Percentiles rank a stretch among this genome's conserved stretches.
Evolutionary conservation across 2,888 invertebrate species (phyloP).

Genomic region (Anarsia innoxiella): DNA sequence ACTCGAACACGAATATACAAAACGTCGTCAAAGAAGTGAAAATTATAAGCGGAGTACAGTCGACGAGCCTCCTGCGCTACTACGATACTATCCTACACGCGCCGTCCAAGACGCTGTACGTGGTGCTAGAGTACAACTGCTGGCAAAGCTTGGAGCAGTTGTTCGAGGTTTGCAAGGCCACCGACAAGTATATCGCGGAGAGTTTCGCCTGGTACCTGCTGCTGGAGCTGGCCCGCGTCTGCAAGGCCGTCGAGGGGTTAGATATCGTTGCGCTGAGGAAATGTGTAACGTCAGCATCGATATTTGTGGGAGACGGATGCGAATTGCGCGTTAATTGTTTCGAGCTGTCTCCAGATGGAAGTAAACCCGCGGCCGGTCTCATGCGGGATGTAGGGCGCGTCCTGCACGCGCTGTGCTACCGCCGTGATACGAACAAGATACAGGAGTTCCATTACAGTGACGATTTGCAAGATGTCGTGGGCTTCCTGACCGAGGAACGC

Average conservation of each 20-base stretch:
- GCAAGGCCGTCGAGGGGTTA: conserved; percentile 41
- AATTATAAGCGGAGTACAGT: conserved; percentile 50
- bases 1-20: conserved; percentile 59
- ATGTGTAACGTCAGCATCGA: conserved; percentile 41
- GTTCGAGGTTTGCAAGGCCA: conserved; percentile 40
- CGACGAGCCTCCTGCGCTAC: conserved; percentile 53
- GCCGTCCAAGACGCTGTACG: conserved; percentile 65
- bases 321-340: conserved; percentile 59
- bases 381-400: conserved; percentile 52
- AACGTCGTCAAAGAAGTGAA: conserved; percentile 60
- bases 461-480: conserved; percentile 51
- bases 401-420: conserved; percentile 37
- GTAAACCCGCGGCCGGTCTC: conserved; percentile 21
- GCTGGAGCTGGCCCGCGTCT: conserved; percentile 50
- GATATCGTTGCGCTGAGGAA: conserved; percentile 41
- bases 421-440: conserved; percentile 28
- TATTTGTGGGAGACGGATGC: conserved; percentile 49
- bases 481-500: conserved; percentile 49
- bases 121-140: conserved; percentile 60
- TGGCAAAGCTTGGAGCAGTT: conserved; percentile 57
- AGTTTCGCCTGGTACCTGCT: conserved; percentile 59
- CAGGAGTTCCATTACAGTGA: conserved; percentile 49
- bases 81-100: conserved; percentile 63
- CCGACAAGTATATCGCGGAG: conserved; percentile 48
- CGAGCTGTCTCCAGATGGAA: conserved; percentile 29